A percentile compares a stretch with the other conserved stretches of the same genome.
Evolutionary conservation across 2,797 vertebrate species (phyloP).

Genomic region (Aphelocoma californica): DNA sequence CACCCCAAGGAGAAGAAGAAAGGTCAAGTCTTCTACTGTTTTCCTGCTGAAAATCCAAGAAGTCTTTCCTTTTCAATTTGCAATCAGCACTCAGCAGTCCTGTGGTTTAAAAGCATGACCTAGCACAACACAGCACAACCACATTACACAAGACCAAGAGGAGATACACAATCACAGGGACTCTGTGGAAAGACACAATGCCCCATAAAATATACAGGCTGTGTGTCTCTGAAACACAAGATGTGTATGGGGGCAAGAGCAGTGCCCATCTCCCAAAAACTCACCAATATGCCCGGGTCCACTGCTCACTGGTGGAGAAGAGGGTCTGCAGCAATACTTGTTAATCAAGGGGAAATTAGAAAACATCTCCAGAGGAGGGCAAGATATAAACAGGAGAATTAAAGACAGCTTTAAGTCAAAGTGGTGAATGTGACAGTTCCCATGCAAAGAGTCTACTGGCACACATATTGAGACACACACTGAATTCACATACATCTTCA

Average conservation of each 20-base stretch:
- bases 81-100: background rate
- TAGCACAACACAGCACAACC: background rate
- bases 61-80: background rate
- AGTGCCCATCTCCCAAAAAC: background rate
- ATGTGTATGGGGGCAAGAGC: accelerated
- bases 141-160: accelerated
- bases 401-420: background rate
- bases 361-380: background rate
- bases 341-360: background rate
- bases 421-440: background rate
- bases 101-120: background rate
- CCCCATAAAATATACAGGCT: background rate
- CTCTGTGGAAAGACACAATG: background rate
- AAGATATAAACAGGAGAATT: background rate
- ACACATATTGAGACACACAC: background rate
- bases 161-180: background rate
- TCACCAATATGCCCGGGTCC: background rate
- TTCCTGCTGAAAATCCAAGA: background rate
- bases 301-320: background rate
- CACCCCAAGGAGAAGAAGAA: background rate
- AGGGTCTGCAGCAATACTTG: background rate
- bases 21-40: background rate
- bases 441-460: background rate
- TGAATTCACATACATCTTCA: background rate
- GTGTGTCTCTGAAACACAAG: background rate